Evolutionary conservation across 2,888 invertebrate genomes (phyloP).

Genomic region (Hedychridium roseum): DNA sequence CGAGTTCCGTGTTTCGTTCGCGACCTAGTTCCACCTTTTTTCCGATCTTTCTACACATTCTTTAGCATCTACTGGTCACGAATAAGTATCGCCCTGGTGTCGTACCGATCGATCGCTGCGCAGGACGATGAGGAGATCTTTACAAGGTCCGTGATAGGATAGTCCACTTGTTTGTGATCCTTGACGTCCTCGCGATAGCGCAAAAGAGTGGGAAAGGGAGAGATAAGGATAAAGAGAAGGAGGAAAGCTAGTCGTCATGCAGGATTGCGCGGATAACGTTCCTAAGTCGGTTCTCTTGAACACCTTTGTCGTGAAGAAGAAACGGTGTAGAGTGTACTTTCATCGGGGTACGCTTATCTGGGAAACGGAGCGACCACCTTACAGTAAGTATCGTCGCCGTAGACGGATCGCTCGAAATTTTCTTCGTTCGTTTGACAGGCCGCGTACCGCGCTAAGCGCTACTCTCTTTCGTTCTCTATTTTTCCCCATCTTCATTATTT

Average conservation of each 20-base stretch:
- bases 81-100: no score
- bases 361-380: conserved; percentile 69
- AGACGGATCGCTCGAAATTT: no score
- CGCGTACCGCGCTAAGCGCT: neutral
- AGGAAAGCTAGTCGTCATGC: conserved; percentile 37
- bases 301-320: conserved; percentile 71
- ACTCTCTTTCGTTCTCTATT: neutral
- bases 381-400: conserved; percentile 67
- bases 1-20: no score
- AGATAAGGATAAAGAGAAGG: neutral
- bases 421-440: neutral
- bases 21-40: no score
- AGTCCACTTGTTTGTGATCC: no score
- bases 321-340: conserved; percentile 71
- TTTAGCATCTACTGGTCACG: no score
- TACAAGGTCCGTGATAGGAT: no score
- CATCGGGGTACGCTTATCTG: conserved; percentile 71
- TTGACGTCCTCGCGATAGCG: no score
- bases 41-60: no score
- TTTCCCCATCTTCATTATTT: neutral
- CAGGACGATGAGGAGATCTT: no score
- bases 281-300: conserved; percentile 63
- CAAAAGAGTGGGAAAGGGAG: no score
- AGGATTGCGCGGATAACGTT: conserved; percentile 42
- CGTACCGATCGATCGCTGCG: no score